Percentiles rank a stretch among this genome's conserved stretches.
Conservation (phyloP, 2,797 vertebrate species). For the Moxostoma hubbsi region DNA sequence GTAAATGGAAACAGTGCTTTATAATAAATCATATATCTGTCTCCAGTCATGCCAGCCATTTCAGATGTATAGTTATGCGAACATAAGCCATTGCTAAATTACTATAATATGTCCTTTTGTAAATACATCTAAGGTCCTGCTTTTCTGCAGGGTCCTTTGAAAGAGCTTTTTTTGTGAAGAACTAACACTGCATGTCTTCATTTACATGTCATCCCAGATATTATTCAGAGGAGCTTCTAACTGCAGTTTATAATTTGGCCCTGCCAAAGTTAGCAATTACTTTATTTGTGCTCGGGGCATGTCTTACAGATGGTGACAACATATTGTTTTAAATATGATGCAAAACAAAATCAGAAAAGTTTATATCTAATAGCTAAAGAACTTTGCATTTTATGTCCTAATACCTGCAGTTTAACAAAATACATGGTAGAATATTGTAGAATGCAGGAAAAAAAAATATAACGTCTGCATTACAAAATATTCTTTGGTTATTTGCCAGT, state of each 20-base stretch:
- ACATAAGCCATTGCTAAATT: conserved; percentile 46
- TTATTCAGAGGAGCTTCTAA: not conserved
- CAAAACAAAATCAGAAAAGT: not conserved
- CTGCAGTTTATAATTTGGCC: conserved; percentile 15
- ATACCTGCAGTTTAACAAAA: not conserved
- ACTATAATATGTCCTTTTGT: conserved; percentile 45
- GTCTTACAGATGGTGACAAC: not conserved
- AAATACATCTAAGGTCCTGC: conserved; percentile 38
- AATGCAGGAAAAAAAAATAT: conserved; percentile 5
- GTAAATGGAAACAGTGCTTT: conserved; percentile 47
- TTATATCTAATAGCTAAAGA: not conserved
- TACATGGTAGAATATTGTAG: not conserved
- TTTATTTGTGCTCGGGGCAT: conserved; percentile 5
- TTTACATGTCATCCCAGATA: conserved; percentile 11
- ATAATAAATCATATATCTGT: conserved; percentile 47
- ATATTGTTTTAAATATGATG: not conserved
- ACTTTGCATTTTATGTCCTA: not conserved
- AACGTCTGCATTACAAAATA: not conserved
- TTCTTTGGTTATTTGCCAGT: conserved; percentile 35
- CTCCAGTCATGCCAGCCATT: conserved; percentile 24
- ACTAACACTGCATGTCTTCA: not conserved
- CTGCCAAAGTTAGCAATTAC: not conserved
- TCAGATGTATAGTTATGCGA: conserved; percentile 34
- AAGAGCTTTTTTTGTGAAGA: not conserved
- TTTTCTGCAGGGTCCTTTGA: conserved; percentile 30